Evolutionary conservation across 2,888 invertebrate species (phyloP).

Genomic region (Nipponacmea schrenckii): DNA sequence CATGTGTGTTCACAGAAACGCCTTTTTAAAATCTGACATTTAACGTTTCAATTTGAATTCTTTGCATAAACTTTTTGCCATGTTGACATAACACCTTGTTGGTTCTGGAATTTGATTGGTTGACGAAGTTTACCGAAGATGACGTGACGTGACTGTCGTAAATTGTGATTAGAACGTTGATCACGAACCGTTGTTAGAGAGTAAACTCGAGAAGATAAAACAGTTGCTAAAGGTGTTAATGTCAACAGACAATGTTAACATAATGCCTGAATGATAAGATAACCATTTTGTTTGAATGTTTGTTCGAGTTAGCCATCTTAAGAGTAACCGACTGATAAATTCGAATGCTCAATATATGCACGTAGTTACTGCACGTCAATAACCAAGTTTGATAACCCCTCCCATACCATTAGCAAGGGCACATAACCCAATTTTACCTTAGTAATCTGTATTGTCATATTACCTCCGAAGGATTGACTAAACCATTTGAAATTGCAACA

Average conservation of each 20-base stretch:
- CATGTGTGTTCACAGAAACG: not conserved
- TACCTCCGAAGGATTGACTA: slow-evolving; percentile 12
- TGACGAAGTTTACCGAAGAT: slow-evolving; percentile 5
- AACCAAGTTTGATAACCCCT: slow-evolving; percentile 6
- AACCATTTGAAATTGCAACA: too few species aligned
- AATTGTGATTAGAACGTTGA: not conserved
- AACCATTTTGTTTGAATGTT: slow-evolving; percentile 22
- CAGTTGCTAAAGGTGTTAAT: slow-evolving; percentile 2
- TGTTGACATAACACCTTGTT: slow-evolving; percentile 10
- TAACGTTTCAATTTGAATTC: slow-evolving; percentile 7
- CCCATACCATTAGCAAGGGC: slow-evolving; percentile 13
- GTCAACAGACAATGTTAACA: not conserved
- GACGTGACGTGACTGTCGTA: not conserved
- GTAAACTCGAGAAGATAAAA: not conserved
- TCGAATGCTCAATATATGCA: not conserved
- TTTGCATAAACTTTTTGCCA: slow-evolving; percentile 7
- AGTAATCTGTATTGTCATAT: slow-evolving; percentile 17
- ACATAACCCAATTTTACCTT: slow-evolving; percentile 14
- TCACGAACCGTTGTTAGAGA: not conserved
- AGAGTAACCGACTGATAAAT: not conserved
- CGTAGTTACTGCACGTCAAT: not conserved
- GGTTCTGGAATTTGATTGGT: slow-evolving; percentile 27
- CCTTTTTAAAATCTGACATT: slow-evolving; percentile 5
- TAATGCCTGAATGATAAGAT: slow-evolving; percentile 11
- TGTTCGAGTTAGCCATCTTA: slow-evolving; percentile 13